Evolutionary conservation across 2,113 vertebrate genomes (phyloP).

Genomic region (Pollimyrus isidori): DNA sequence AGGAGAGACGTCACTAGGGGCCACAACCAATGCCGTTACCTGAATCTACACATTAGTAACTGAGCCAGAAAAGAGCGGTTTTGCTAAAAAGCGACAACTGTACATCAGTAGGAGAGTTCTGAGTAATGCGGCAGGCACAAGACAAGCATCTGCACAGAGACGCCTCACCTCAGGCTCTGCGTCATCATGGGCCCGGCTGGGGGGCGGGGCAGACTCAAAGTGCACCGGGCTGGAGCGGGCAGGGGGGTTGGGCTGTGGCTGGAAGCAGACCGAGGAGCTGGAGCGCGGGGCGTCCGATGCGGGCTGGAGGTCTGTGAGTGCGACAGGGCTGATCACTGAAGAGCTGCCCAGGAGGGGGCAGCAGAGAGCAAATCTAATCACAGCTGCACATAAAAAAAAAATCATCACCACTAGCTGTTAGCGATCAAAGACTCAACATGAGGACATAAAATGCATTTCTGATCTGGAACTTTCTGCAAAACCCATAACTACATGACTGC

Average conservation of each 20-base stretch:
- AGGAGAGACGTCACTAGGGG: neutral
- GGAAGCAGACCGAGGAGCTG: constrained; percentile 40
- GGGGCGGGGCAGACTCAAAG: constrained; percentile 14
- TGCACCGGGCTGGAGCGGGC: constrained; percentile 31
- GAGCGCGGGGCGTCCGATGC: constrained; percentile 47
- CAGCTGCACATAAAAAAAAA: neutral
- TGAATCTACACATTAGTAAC: neutral
- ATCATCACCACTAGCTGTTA: neutral
- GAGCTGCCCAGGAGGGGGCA: neutral
- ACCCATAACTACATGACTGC: neutral
- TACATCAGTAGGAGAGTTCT: neutral
- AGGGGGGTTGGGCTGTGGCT: constrained; percentile 7
- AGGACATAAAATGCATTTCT: neutral
- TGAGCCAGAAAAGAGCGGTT: neutral
- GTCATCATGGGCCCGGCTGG: constrained; percentile 13
- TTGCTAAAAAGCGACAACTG: neutral
- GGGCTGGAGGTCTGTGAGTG: constrained; percentile 34
- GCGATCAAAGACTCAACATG: neutral
- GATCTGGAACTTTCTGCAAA: neutral
- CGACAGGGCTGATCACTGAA: neutral
- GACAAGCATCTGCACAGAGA: neutral
- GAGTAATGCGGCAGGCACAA: neutral
- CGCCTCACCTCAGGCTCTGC: constrained; percentile 41
- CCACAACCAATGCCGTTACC: neutral
- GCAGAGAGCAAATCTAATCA: neutral